Base-by-base conservation (phyloP, 2,113 vertebrate genomes). In the Formicarius rufipectus region DNA sequence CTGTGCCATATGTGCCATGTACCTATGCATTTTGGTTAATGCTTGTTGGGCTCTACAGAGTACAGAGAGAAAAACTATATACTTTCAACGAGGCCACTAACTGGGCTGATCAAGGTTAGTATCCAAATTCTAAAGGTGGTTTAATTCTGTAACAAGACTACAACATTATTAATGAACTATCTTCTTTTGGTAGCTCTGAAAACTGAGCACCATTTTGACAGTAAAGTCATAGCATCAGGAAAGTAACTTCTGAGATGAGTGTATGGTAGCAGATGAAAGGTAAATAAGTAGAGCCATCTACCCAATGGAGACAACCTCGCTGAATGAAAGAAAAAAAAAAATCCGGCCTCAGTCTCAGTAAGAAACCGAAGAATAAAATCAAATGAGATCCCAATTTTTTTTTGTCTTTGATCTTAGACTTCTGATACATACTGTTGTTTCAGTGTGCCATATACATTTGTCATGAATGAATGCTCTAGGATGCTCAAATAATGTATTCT, bases 391-490 rank as follows among this genome's bases (percentile, higher is more conserved):
- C 6, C 40, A 8, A 14, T 77, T 75, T 84, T 2, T 53, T 60
- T 60, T 76, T 55, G n/a, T 24, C 11, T 62, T 81, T 84, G 20
- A 55, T 62, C 90, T 40, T 90, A 12, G 14, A 25, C 3, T 15
- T 59, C 55, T 66, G 27, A 39, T 31, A 25, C 4, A 14, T 31
- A 45, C 12, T 69, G 18, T 21, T 58, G 44, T 35, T 66, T 62
- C 45, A 82, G 7, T 12, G 7, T 39, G 33, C 13, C 12, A 24
- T 56, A 68, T 56, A 45, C 7, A n/a, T 30, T 44, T 44, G 19
- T 33, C 0, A 0, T 52, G 23, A 59, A 30, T 39, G 3, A 52
- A 7, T 24, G 2, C 19, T 37, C 58, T n/a, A 52, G 5, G 19
- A n/a, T 59, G 33, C 37, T 30, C 63, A 44, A 68, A 52, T 6